These are phyloP conservation scores for Ochropleura leucogaster DNA, from an alignment of 2,888 invertebrate genomes.

Conservation along the genomic window DNA sequence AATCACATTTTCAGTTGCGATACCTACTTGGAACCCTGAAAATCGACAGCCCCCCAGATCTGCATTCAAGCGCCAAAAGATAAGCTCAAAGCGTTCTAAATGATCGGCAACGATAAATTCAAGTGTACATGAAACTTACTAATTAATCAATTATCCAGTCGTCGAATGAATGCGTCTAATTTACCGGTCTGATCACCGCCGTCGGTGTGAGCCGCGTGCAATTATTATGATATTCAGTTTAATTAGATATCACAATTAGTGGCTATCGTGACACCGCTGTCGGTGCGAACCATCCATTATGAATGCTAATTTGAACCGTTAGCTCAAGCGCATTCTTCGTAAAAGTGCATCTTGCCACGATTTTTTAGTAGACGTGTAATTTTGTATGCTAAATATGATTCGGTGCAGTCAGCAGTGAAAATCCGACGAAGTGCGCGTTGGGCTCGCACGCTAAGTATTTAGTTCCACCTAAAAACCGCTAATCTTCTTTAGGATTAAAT, in stretches of 20 bases:
- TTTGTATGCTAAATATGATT: slow-evolving; percentile 21
- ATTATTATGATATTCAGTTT: slow-evolving; percentile 81
- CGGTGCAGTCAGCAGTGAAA: slow-evolving; percentile 4
- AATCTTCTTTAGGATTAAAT: neutral
- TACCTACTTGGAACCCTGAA: too few relatives aligned
- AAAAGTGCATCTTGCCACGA: slow-evolving; percentile 55
- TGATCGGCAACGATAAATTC: slow-evolving; percentile 67
- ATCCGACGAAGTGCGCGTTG: neutral
- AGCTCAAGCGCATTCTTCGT: slow-evolving; percentile 55
- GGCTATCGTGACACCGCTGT: slow-evolving; percentile 77
- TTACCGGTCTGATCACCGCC: slow-evolving; percentile 73
- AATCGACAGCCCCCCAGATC: neutral
- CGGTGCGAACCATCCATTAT: slow-evolving; percentile 80
- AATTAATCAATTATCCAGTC: slow-evolving; percentile 73
- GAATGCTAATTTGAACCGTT: slow-evolving; percentile 79
- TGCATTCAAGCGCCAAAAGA: neutral
- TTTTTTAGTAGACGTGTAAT: slow-evolving; percentile 38
- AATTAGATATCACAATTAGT: slow-evolving; percentile 83
- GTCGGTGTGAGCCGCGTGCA: slow-evolving; percentile 70
- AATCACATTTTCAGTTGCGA: too few relatives aligned
- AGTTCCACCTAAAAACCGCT: neutral
- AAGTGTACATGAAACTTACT: slow-evolving; percentile 58
- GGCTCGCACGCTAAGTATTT: neutral
- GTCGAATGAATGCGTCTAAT: slow-evolving; percentile 73
- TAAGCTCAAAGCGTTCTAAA: slow-evolving; percentile 3